These are phyloP conservation scores for Henricia sp. DNA, from an alignment of 53 echinoderm and acorn worm genomes.

Conservation along the genomic window DNA sequence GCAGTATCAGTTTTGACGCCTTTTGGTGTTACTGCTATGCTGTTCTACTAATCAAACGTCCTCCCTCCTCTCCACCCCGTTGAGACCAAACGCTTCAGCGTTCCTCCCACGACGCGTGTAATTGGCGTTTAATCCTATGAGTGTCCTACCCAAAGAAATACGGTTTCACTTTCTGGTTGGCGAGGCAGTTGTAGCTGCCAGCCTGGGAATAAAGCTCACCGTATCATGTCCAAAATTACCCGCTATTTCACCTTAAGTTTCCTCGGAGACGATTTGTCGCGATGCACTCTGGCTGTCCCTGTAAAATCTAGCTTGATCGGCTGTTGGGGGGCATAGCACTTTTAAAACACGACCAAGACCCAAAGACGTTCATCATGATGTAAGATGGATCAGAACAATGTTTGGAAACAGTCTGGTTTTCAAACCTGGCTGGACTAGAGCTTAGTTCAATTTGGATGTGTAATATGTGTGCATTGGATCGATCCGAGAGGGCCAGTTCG, in stretches of 20 bases:
- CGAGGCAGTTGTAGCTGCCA: slow-evolving; percentile 27
- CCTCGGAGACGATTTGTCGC: not conserved
- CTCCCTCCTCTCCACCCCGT: not conserved
- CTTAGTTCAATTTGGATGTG: slow-evolving; percentile 60
- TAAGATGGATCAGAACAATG: not conserved
- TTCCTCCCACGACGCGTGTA: not conserved
- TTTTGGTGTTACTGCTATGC: not conserved
- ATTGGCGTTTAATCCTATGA: slow-evolving; percentile 19
- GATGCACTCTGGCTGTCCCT: not conserved
- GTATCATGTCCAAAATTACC: slow-evolving; percentile 9
- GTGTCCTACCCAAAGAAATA: not conserved
- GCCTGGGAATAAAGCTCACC: not conserved
- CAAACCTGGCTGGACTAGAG: too few relatives aligned
- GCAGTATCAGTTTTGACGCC: too few relatives aligned
- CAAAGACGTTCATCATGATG: slow-evolving; percentile 27
- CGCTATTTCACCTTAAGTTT: slow-evolving; percentile 32
- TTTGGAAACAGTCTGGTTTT: slow-evolving; percentile 53
- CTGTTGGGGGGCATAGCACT: slow-evolving; percentile 42
- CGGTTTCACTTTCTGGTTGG: slow-evolving; percentile 34
- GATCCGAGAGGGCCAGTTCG: slow-evolving; percentile 14
- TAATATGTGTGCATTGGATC: slow-evolving; percentile 59
- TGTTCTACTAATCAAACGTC: not conserved
- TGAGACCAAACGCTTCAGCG: too few relatives aligned
- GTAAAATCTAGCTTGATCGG: slow-evolving; percentile 11
- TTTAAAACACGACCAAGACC: slow-evolving; percentile 47